Evolutionary conservation across 2,888 invertebrate genomes (phyloP).

Genomic region (Drosophila eohydei): DNA sequence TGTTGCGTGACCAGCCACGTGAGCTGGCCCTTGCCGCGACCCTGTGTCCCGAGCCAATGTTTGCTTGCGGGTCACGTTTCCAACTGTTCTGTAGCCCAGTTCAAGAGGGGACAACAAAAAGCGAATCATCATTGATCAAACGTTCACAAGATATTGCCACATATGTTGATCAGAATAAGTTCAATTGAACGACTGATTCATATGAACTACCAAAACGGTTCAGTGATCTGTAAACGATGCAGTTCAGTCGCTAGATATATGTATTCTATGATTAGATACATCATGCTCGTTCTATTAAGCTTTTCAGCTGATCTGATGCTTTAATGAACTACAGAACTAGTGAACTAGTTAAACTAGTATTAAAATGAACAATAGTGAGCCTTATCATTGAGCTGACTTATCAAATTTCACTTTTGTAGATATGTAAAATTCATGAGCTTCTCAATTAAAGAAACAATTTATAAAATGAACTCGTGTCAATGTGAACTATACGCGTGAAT

Average conservation of each 20-base stretch:
- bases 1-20: slow-evolving; percentile 59
- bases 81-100: background rate
- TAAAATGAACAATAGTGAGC: background rate
- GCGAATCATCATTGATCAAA: slow-evolving; percentile 13
- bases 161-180: background rate
- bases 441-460: too few species aligned
- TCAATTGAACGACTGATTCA: background rate
- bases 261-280: too few species aligned
- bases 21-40: slow-evolving; percentile 33
- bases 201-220: background rate
- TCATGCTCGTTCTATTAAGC: background rate
- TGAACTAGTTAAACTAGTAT: background rate
- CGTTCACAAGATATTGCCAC: background rate
- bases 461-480: too few species aligned
- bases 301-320: background rate
- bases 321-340: too few species aligned
- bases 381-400: too few species aligned
- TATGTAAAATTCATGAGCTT: background rate
- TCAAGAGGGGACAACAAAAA: slow-evolving; percentile 6
- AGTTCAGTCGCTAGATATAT: background rate
- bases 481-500: too few species aligned
- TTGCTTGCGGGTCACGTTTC: slow-evolving; percentile 52
- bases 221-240: background rate
- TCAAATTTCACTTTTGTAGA: too few species aligned
- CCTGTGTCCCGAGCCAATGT: slow-evolving; percentile 24